These are phyloP conservation scores for Mimumesa dahlbomi DNA, from an alignment of 2,888 invertebrate genomes.

Conservation along the genomic window DNA sequence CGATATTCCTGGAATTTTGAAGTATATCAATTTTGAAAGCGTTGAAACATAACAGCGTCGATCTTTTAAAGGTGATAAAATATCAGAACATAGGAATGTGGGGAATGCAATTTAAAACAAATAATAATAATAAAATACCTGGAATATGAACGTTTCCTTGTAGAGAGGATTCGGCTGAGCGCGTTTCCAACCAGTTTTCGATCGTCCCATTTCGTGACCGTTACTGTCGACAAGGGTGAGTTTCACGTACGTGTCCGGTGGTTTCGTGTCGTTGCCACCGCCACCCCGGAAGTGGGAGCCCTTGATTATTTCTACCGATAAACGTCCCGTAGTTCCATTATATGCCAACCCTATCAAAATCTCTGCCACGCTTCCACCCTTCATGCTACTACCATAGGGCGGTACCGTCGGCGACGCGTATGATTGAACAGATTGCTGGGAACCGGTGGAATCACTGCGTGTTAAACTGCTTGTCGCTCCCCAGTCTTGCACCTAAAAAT, in stretches of 20 bases:
- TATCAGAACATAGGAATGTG: too few relatives aligned
- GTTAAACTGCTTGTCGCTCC: constrained; percentile 83
- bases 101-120: too few relatives aligned
- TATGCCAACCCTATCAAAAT: constrained; percentile 94
- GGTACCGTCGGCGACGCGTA: constrained; percentile 77
- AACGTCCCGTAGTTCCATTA: constrained; percentile 94
- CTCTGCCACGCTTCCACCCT: constrained; percentile 94
- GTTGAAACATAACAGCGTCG: too few relatives aligned
- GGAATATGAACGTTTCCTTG: constrained; percentile 97
- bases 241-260: constrained; percentile 97
- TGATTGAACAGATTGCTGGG: constrained; percentile 90
- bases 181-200: constrained; percentile 94
- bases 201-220: constrained; percentile 95
- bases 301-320: constrained; percentile 94
- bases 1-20: too few relatives aligned
- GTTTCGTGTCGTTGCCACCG: constrained; percentile 81
- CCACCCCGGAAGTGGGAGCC: constrained; percentile 86
- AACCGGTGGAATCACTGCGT: constrained; percentile 95
- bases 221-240: constrained; percentile 94
- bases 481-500: constrained; percentile 73
- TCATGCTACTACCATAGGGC: constrained; percentile 82
- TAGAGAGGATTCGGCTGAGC: constrained; percentile 97
- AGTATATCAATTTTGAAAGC: too few relatives aligned
- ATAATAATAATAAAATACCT: too few relatives aligned
- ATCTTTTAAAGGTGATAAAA: too few relatives aligned